phyloP scores from a whole-genome alignment of 2,888 invertebrate genomes.

The Drosophila emarginata region DNA sequence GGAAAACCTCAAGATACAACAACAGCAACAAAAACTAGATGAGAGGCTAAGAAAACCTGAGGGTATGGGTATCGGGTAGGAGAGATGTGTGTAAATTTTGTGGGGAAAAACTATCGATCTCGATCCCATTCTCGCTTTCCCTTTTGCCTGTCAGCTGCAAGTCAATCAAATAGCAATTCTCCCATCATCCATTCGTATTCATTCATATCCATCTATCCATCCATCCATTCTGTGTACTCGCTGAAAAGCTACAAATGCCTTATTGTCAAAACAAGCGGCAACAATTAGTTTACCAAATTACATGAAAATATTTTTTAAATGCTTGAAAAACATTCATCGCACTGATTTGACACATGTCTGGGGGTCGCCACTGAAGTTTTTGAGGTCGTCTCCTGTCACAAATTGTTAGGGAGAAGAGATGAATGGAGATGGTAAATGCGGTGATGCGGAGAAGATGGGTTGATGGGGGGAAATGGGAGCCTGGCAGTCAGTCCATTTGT shows the following conservation, averaged over 20 bases:
- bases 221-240: conserved; percentile 26
- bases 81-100: too few relatives aligned
- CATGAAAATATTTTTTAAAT: conserved; percentile 76
- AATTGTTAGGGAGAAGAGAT: conserved; percentile 20
- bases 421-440: conserved; percentile 15
- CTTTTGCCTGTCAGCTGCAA: conserved; percentile 56
- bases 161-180: conserved; percentile 63
- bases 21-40: conserved; percentile 9
- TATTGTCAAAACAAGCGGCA: conserved; percentile 80
- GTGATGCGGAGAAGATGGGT: conserved; percentile 1
- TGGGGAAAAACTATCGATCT: conserved; percentile 10
- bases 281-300: conserved; percentile 81
- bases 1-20: conserved; percentile 61
- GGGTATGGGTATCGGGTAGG: conserved; percentile 28
- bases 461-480: background rate
- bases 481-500: conserved; percentile 70
- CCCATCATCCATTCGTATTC: conserved; percentile 8
- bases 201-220: conserved; percentile 10
- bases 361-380: conserved; percentile 21
- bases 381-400: conserved; percentile 40
- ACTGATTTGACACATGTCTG: conserved; percentile 65
- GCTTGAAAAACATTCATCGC: conserved; percentile 62
- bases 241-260: conserved; percentile 80
- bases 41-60: background rate
- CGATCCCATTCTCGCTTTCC: conserved; percentile 13